Percentiles rank a stretch among this genome's conserved stretches.
phyloP scores from a whole-genome alignment of 2,888 invertebrate genomes.

The Cryptosula pallasiana region DNA sequence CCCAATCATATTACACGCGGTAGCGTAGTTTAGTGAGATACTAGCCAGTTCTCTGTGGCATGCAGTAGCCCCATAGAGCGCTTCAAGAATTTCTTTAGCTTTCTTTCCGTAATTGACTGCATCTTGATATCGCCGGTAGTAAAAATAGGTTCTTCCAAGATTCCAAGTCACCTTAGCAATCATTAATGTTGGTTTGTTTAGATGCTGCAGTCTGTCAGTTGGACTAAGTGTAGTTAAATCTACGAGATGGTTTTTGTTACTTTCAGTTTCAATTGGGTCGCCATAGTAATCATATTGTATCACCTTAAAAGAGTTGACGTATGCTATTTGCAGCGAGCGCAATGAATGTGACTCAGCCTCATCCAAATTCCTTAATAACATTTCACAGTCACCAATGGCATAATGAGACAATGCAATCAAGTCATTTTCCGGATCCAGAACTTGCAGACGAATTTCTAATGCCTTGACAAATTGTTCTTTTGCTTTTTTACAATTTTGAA shows the following conservation, averaged over 20 bases:
- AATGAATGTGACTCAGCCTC: background rate
- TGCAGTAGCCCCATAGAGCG: background rate
- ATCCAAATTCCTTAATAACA: background rate
- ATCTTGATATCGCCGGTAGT: background rate
- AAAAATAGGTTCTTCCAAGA: background rate
- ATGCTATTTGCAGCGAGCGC: background rate
- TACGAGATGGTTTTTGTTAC: background rate
- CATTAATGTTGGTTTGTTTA: background rate
- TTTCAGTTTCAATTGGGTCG: background rate
- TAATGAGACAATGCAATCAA: background rate
- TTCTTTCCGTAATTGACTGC: background rate
- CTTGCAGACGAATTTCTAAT: background rate
- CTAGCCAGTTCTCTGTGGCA: conserved; percentile 3
- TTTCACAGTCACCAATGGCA: background rate
- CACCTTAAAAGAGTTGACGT: no score
- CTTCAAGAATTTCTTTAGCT: background rate
- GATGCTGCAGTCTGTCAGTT: background rate
- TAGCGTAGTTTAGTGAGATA: no score
- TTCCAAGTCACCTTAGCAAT: background rate
- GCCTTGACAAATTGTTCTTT: background rate
- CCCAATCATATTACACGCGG: no score
- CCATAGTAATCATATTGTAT: background rate
- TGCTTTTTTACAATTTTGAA: background rate
- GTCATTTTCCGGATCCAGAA: background rate
- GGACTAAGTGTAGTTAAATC: background rate